Evolutionary conservation across 2,113 vertebrate species (phyloP), one percentile per base, ranked within the genome.

Genomic region (Apus apus): DNA sequence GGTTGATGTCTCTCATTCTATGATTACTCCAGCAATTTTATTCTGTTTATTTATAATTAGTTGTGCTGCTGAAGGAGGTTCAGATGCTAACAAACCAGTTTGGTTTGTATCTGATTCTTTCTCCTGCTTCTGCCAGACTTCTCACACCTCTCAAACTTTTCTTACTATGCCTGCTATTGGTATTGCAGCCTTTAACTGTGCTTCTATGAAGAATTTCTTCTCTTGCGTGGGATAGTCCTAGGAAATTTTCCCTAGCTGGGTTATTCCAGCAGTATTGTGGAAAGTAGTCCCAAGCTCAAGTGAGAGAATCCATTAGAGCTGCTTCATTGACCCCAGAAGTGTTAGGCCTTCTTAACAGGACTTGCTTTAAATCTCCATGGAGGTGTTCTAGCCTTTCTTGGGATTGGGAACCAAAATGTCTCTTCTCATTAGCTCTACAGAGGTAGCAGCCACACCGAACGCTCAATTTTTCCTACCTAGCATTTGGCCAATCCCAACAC

Each of bases 391-490:
- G 20, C 9, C 34, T 67, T 4, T 64, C 2, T 84, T 74, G 34
- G 32, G 18, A 17, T 1, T 32, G 13, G 51, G 51, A 78, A 53
- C 8, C 23, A 14, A 22, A 78, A 46, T 8, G 18, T 43, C 16
- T 84, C 13, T 46, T 94, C 65, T 85, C 26, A 32, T 86, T 38
- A 61, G 19, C 11, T 5, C 3, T 54, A 4, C 6, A 29, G 22
- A 57, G 4, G 7, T 4, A 70, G 36, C 6, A 73, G 32, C 13
- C 21, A 36, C 29, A 20, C 15, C 11, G 25, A 40, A 23, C 16
- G 10, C 6, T 51, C 36, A 0, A 0, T 73, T n/a, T n/a, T n/a
- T 8, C 14, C 13, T 51, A 51, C 14, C 13, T 51, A 51, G 9
- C 10, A 43, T 58, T 16, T 84, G 30, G 12, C 6, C 30, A 36